phyloP scores from a whole-genome alignment of 1,140 invertebrate genomes.

The Sycophila sp. region DNA sequence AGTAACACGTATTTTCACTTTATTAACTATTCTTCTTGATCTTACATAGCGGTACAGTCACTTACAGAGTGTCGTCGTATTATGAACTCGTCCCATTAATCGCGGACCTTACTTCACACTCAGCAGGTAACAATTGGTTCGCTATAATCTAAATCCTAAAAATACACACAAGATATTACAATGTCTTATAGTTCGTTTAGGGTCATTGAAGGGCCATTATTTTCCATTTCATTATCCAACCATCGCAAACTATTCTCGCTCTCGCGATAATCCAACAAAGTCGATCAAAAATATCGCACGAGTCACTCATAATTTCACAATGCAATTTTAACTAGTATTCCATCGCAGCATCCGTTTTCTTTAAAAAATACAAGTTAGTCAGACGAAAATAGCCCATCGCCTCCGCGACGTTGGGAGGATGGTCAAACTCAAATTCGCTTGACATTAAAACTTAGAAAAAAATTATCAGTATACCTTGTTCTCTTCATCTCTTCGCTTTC shows the following conservation, averaged over 20 bases:
- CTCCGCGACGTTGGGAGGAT: too few relatives aligned
- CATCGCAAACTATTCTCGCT: neutral
- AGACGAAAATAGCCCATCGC: too few relatives aligned
- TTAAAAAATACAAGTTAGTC: neutral
- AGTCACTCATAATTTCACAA: neutral
- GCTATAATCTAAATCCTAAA: conserved; percentile 30
- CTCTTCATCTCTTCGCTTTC: too few relatives aligned
- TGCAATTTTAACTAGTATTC: neutral
- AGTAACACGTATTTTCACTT: conserved; percentile 52
- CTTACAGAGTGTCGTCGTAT: conserved; percentile 61
- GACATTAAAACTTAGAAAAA: too few relatives aligned
- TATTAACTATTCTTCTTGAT: conserved; percentile 60
- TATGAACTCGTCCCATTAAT: conserved; percentile 44
- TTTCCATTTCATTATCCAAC: neutral
- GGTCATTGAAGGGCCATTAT: neutral
- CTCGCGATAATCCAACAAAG: neutral
- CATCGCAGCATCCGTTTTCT: too few relatives aligned
- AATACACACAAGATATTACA: conserved; percentile 27
- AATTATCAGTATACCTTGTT: too few relatives aligned
- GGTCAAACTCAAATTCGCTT: too few relatives aligned
- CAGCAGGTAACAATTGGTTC: conserved; percentile 58
- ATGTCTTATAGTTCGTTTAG: neutral
- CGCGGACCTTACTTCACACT: conserved; percentile 49
- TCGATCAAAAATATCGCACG: neutral
- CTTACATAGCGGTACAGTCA: conserved; percentile 64